Conservation (phyloP, 92 coral and sea anemone species). For the Umimayanthus chanpuru region DNA sequence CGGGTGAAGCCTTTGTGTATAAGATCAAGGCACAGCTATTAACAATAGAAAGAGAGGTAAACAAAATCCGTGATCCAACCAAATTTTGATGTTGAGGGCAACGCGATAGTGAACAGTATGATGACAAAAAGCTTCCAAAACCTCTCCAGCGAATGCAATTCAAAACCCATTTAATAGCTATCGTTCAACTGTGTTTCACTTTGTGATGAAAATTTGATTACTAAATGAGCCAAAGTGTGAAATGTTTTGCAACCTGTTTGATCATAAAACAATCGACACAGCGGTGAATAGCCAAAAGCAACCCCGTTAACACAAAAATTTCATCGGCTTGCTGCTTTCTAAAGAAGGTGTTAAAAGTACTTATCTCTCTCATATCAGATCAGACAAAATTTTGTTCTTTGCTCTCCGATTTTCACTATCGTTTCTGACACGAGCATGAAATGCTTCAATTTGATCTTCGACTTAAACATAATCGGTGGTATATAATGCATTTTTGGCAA, state of each 20-base stretch:
- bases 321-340: background rate
- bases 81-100: too few species aligned
- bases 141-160: background rate
- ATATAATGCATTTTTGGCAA: too few species aligned
- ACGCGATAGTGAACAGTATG: background rate
- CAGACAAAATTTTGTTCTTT: background rate
- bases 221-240: constrained; percentile 7
- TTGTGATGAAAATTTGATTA: background rate
- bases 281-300: background rate
- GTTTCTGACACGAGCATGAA: background rate
- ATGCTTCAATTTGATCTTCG: background rate
- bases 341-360: background rate
- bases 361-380: too few species aligned
- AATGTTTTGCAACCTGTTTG: constrained; percentile 6
- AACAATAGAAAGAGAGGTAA: too few species aligned
- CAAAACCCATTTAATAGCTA: background rate
- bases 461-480: background rate
- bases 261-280: constrained; percentile 12
- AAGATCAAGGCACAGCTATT: too few species aligned
- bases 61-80: too few species aligned
- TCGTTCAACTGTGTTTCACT: background rate
- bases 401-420: background rate
- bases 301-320: background rate
- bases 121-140: background rate
- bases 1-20: too few species aligned